Conservation (phyloP, 2,113 vertebrate genomes). For the Noctilio leporinus region DNA sequence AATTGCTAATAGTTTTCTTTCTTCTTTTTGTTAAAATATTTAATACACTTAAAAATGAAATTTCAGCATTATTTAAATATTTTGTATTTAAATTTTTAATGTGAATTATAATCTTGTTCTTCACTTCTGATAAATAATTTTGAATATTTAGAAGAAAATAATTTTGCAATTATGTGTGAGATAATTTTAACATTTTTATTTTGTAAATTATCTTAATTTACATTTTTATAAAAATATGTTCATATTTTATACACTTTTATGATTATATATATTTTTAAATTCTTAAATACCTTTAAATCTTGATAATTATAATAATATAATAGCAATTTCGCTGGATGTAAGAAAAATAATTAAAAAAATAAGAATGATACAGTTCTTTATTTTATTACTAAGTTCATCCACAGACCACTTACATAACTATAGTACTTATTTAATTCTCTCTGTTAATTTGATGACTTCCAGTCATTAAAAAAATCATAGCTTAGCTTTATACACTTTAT, state of each 20-base stretch:
- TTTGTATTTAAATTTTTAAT: background rate
- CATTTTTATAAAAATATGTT: background rate
- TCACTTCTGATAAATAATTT: background rate
- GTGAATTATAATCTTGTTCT: background rate
- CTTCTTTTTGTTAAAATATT: slow-evolving; percentile 17
- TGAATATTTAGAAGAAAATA: background rate
- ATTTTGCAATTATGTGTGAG: background rate
- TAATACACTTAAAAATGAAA: background rate
- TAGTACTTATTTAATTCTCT: background rate
- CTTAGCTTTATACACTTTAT: background rate
- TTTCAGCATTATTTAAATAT: background rate
- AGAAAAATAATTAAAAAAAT: background rate
- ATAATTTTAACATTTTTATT: background rate
- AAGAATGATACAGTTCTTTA: background rate
- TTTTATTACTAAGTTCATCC: background rate
- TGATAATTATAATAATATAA: background rate
- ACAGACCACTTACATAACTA: background rate
- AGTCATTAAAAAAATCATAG: background rate
- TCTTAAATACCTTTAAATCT: background rate
- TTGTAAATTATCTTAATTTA: background rate
- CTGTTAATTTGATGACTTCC: background rate
- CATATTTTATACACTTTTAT: background rate
- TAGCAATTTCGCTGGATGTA: background rate
- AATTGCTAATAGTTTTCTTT: background rate
- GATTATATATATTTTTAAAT: background rate